Evolutionary conservation across 1,140 invertebrate species (phyloP).

Genomic region (Panulirus ornatus): DNA sequence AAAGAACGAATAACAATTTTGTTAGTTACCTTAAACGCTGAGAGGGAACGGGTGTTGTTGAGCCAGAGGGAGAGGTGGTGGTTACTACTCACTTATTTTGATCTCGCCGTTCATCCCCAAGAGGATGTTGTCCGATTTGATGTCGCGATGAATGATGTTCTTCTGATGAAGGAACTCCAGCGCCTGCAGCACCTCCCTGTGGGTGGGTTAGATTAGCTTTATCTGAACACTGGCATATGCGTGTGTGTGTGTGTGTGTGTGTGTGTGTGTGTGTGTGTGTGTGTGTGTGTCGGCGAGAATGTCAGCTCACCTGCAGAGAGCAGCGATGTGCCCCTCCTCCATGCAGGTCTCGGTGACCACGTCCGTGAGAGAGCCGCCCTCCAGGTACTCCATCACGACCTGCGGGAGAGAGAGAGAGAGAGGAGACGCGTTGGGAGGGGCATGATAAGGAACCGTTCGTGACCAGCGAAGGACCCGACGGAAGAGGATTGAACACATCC

Average conservation of each 20-base stretch:
- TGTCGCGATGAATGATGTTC: conserved; percentile 99
- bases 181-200: conserved; percentile 96
- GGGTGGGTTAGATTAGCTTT: not conserved
- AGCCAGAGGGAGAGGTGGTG: not conserved
- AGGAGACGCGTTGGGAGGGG: not conserved
- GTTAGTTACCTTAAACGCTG: not conserved
- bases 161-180: conserved; percentile 98
- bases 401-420: conserved; percentile 76
- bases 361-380: conserved; percentile 97
- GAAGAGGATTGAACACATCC: too few species aligned
- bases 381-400: conserved; percentile 98
- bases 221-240: not conserved
- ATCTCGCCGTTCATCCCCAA: conserved; percentile 98
- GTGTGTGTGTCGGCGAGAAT: not conserved
- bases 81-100: conserved; percentile 95
- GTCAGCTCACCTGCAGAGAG: conserved; percentile 84
- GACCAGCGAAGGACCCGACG: too few species aligned
- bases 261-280: too few species aligned
- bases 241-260: too few species aligned
- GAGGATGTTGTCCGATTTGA: conserved; percentile 99
- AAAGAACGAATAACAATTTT: too few species aligned
- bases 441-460: too few species aligned
- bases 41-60: not conserved
- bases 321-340: conserved; percentile 99
- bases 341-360: conserved; percentile 99